A percentile compares a stretch with the other conserved stretches of the same genome.
phyloP scores from a whole-genome alignment of 2,888 invertebrate species.

The Leucophenga maculata region DNA sequence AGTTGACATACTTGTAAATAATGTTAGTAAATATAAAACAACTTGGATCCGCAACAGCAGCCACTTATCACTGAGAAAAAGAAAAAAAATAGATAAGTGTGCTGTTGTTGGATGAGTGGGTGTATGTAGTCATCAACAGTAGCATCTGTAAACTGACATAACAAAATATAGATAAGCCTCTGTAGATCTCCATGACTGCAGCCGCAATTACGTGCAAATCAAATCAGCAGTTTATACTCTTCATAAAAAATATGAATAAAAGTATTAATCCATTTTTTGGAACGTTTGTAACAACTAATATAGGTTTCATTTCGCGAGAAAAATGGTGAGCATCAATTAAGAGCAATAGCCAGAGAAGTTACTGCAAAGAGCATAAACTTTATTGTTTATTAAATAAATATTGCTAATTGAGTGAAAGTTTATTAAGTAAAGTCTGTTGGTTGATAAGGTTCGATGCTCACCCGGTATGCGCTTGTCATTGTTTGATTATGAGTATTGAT shows the following conservation, averaged over 20 bases:
- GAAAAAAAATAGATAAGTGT: not conserved
- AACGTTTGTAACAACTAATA: not conserved
- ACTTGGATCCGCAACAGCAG: not conserved
- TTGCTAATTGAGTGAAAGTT: too few species aligned
- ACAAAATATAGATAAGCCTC: conserved; percentile 11
- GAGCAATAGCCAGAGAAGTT: too few species aligned
- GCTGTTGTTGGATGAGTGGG: not conserved
- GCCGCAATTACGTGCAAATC: conserved; percentile 19
- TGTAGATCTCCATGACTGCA: conserved; percentile 8
- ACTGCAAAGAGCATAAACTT: too few species aligned
- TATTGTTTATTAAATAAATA: too few species aligned
- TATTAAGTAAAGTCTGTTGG: too few species aligned
- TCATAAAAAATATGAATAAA: conserved; percentile 29
- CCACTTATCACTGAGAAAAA: not conserved
- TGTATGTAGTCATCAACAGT: not conserved
- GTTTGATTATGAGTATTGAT: too few species aligned
- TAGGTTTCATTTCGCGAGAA: too few species aligned
- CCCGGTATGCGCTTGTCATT: too few species aligned
- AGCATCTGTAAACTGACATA: not conserved
- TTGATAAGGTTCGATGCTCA: too few species aligned
- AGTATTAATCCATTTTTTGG: not conserved
- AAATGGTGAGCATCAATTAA: too few species aligned
- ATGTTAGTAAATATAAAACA: conserved; percentile 49
- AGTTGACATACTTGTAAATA: conserved; percentile 55
- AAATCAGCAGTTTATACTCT: not conserved